Evolutionary conservation across 2,797 vertebrate genomes (phyloP).

Genomic region (Hemitrygon akajei): DNA sequence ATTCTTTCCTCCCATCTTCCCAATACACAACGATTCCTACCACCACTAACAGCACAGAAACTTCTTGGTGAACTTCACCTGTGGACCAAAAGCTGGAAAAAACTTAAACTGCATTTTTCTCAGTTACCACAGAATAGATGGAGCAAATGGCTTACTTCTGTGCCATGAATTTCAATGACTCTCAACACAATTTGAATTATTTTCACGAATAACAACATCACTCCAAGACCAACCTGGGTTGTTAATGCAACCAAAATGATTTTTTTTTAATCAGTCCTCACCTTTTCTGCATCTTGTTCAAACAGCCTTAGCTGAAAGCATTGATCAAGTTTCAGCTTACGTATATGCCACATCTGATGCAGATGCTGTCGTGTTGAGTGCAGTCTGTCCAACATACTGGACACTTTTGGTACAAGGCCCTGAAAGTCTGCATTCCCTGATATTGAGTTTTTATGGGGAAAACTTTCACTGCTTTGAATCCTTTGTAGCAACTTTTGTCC

Average conservation of each 20-base stretch:
- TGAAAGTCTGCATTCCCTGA: constrained; percentile 86
- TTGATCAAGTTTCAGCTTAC: constrained; percentile 85
- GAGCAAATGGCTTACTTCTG: too few relatives aligned
- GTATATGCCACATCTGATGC: constrained; percentile 92
- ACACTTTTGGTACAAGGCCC: constrained; percentile 84
- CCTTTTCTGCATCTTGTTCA: constrained; percentile 96
- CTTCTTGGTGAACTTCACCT: too few relatives aligned
- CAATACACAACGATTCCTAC: not conserved
- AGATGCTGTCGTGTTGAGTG: constrained; percentile 91
- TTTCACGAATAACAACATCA: not conserved
- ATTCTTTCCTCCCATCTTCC: not conserved
- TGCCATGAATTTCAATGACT: too few relatives aligned
- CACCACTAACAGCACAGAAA: not conserved
- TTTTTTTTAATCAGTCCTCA: constrained; percentile 45
- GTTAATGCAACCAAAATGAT: not conserved
- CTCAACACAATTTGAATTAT: not conserved
- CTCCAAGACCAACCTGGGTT: not conserved
- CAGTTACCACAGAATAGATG: not conserved
- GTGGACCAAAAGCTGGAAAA: too few relatives aligned
- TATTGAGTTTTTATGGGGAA: constrained; percentile 79
- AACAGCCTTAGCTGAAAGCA: constrained; percentile 94
- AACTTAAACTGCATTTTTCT: not conserved
- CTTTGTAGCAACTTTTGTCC: constrained; percentile 88
- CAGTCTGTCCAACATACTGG: constrained; percentile 85
- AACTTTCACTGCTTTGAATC: constrained; percentile 92